Conservation (phyloP, 2,888 invertebrate species). For the Meta bourneti region DNA sequence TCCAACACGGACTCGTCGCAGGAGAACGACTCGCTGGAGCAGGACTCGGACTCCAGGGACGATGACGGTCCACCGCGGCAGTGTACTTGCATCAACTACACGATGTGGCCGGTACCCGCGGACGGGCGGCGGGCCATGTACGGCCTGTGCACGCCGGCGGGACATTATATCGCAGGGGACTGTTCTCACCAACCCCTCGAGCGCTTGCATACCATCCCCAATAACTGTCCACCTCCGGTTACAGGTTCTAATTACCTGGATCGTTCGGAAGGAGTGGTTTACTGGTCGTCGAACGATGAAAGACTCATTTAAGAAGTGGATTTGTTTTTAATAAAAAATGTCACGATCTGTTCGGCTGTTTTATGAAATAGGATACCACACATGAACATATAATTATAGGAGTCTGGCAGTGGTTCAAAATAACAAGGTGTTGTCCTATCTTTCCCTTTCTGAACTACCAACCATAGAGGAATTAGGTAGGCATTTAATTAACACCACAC, state of each 20-base stretch:
- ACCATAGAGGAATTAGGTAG: no score
- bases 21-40: constrained; percentile 69
- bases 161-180: constrained; percentile 49
- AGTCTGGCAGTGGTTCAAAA: no score
- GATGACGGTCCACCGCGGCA: constrained; percentile 24
- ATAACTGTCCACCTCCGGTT: constrained; percentile 65
- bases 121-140: constrained; percentile 31
- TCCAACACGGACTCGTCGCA: constrained; percentile 48
- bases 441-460: no score
- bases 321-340: background rate
- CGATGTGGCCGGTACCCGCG: constrained; percentile 21
- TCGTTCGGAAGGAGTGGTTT: constrained; percentile 67
- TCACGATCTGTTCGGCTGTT: no score
- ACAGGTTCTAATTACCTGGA: constrained; percentile 72
- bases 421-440: no score
- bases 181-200: constrained; percentile 44
- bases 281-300: constrained; percentile 73
- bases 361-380: no score
- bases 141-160: constrained; percentile 28
- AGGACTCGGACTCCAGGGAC: constrained; percentile 31
- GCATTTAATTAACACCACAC: no score
- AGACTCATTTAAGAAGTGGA: constrained; percentile 58
- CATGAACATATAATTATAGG: no score
- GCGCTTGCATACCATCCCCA: constrained; percentile 22
- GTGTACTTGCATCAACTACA: constrained; percentile 70